Evolutionary conservation across 2,113 vertebrate species (phyloP).

Genomic region (Tylochromis polylepis): DNA sequence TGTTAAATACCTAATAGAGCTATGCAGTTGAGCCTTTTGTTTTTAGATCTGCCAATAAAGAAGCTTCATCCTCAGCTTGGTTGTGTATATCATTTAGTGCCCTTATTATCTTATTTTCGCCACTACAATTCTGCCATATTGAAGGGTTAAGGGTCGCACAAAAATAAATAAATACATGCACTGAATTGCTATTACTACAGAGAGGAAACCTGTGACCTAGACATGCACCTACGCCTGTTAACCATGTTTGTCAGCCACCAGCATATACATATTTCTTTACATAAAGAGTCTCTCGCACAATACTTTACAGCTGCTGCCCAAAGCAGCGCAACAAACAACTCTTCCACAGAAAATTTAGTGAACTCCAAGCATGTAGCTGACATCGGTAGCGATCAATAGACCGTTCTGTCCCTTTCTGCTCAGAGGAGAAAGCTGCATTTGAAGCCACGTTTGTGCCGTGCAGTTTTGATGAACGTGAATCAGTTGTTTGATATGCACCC

Average conservation of each 20-base stretch:
- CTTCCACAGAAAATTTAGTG: not conserved
- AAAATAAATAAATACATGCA: not conserved
- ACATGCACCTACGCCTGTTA: not conserved
- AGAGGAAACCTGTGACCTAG: not conserved
- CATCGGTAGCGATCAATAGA: constrained; percentile 35
- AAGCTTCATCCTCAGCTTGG: not conserved
- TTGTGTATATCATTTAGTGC: not conserved
- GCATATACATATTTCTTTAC: not conserved
- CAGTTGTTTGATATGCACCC: constrained; percentile 46
- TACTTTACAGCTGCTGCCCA: not conserved
- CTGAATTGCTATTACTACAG: not conserved
- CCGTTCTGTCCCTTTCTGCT: constrained; percentile 28
- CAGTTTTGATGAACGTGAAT: constrained; percentile 24
- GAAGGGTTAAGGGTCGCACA: not conserved
- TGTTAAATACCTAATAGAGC: not conserved
- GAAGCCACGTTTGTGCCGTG: constrained; percentile 1
- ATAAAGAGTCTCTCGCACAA: not conserved
- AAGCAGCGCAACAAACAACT: not conserved
- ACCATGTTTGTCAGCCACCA: not conserved
- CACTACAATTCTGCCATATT: not conserved
- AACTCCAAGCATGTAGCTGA: not conserved
- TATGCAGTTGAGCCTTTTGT: not conserved
- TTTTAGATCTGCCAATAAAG: not conserved
- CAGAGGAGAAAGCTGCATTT: constrained; percentile 29
- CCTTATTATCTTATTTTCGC: not conserved